Base-by-base conservation (phyloP, 2,797 vertebrate species). In the Eleutherodactylus coqui region DNA sequence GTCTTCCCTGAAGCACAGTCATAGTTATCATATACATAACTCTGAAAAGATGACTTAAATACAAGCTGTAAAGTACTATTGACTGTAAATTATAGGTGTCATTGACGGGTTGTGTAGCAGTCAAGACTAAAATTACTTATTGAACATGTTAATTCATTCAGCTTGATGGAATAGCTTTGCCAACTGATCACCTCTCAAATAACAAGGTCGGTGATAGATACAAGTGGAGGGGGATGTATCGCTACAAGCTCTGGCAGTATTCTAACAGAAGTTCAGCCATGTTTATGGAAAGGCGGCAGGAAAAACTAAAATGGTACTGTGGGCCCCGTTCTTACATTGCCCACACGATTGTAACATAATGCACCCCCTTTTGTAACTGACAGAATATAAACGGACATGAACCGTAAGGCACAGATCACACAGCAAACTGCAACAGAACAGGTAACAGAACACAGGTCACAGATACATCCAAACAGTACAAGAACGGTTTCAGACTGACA, bases 21-120 rank as follows among this genome's bases (percentile, higher is more conserved):
- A 53, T 32, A 41, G 36, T 41, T 84, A 51, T 85, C 62, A 34
- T 70, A 70, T 70, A 67, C 49, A 79, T 78, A 84, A 62, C 41
- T 34, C n/a, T 64, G 43, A 76, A 17, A 49, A 45, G 72, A 58
- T 49, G 72, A 49, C 55, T 75, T 55, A 49, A 69, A 70, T 70
- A 36, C 21, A 32, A 51, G 47, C 80, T 43, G 24, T n/a, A n/a
- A n/a, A n/a, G n/a, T 72, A 19, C 14, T 73, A 72, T 55, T 29
- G 67, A 55, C 49, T 38, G 47, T 27, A 36, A 70, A 38, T 45
- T 47, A 47, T n/a, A 24, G 19, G 62, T 70, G 80, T 41, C 36
- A 34, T 53, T 82, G 16, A 17, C 7, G 27, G 32, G 47, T 69
- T 43, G 38, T 82, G 16, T 55, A 29, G 64, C 24, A 72, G 62